Conservation (phyloP, 2,113 vertebrate genomes). For the Tenrec ecaudatus region DNA sequence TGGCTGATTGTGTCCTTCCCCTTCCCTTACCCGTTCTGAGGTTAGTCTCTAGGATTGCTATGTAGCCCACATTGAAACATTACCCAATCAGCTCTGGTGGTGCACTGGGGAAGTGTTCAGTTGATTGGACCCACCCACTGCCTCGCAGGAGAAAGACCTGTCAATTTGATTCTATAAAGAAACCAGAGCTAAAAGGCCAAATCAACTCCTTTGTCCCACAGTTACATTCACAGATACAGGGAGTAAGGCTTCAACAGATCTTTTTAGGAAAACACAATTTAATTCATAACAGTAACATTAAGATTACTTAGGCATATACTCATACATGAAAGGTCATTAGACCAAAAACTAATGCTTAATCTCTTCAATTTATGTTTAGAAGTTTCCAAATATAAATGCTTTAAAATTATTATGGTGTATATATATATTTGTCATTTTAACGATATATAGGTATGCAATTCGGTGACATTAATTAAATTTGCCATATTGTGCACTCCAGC, state of each 20-base stretch:
- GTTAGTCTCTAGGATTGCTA: neutral
- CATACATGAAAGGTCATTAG: conserved; percentile 11
- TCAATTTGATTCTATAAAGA: no score
- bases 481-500: neutral
- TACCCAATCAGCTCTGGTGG: neutral
- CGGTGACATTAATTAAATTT: neutral
- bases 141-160: no score
- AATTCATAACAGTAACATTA: no score
- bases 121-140: neutral
- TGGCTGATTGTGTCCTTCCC: neutral
- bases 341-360: neutral
- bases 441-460: neutral
- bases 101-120: neutral
- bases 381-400: neutral
- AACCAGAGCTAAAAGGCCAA: no score
- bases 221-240: neutral
- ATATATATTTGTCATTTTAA: neutral
- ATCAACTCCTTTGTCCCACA: no score
- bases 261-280: neutral
- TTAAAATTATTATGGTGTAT: neutral
- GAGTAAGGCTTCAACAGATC: neutral
- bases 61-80: neutral
- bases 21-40: neutral
- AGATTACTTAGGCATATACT: neutral
- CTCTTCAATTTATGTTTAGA: conserved; percentile 16